Evolutionary conservation across 2,888 invertebrate genomes (phyloP).

Genomic region (Tortrix viridana): DNA sequence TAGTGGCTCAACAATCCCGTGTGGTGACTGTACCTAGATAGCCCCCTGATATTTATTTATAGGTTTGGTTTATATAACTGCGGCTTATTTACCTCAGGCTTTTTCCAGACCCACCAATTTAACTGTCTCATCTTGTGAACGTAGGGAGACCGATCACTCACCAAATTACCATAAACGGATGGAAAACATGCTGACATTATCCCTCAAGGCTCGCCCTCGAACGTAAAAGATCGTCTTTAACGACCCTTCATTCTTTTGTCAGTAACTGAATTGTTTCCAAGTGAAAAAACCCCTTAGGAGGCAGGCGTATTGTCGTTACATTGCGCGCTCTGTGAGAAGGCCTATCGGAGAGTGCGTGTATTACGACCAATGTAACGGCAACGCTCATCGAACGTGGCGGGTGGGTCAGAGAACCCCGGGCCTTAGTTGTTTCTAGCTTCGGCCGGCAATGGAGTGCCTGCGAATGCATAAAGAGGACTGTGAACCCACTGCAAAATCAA

Average conservation of each 20-base stretch:
- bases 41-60: no score
- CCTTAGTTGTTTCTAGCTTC: conserved; percentile 47
- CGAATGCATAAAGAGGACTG: no score
- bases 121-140: conserved; percentile 36
- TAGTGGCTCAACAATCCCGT: no score
- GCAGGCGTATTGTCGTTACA: no score
- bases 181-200: conserved; percentile 48
- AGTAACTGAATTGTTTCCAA: conserved; percentile 47
- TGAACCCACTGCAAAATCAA: no score
- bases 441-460: conserved; percentile 1
- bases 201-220: conserved; percentile 43
- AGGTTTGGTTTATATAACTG: conserved; percentile 13
- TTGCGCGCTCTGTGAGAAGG: no score
- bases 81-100: conserved; percentile 12
- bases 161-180: conserved; percentile 53
- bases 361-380: no score
- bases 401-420: no score
- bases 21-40: no score
- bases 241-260: conserved; percentile 47
- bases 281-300: conserved; percentile 49
- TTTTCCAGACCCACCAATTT: conserved; percentile 37
- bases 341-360: no score
- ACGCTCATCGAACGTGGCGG: no score
- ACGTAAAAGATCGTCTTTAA: conserved; percentile 48
- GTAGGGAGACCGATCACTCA: conserved; percentile 42